A percentile compares a stretch with the other conserved stretches of the same genome.
phyloP scores from a whole-genome alignment of 2,113 vertebrate genomes.

The Hypomesus transpacificus region DNA sequence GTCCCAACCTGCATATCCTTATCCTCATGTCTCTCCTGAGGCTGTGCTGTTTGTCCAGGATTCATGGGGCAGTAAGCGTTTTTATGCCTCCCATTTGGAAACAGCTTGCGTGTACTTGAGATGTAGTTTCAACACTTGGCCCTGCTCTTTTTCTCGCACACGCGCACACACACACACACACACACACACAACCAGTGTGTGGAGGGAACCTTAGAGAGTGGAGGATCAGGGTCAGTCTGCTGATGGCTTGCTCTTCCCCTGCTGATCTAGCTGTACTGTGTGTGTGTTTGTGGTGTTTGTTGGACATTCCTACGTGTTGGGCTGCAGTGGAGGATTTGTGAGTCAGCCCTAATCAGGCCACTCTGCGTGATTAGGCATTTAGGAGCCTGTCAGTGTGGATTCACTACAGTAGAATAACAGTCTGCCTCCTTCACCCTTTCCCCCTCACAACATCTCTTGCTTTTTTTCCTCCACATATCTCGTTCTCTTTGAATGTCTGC shows the following conservation, averaged over 20 bases:
- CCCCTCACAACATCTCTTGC: constrained; percentile 7
- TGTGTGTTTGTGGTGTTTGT: constrained; percentile 44
- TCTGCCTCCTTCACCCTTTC: constrained; percentile 17
- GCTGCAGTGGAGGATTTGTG: constrained; percentile 53
- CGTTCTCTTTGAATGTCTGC: neutral
- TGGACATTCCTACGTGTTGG: constrained; percentile 65
- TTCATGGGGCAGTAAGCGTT: constrained; percentile 23
- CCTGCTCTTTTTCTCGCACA: neutral
- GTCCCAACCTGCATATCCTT: neutral
- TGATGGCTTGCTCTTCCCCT: constrained; percentile 13
- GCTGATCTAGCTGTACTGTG: constrained; percentile 14
- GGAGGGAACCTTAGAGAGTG: neutral
- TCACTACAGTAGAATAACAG: constrained; percentile 59
- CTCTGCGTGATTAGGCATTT: constrained; percentile 66
- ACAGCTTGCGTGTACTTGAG: neutral
- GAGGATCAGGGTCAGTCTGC: constrained; percentile 30
- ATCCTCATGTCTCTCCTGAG: neutral
- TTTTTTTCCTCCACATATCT: neutral
- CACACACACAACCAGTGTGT: constrained; percentile 6
- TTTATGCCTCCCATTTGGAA: constrained; percentile 33
- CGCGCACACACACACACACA: neutral
- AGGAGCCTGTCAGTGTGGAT: constrained; percentile 54
- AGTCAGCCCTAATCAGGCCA: constrained; percentile 64
- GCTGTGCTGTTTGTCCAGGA: neutral
- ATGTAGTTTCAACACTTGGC: neutral